Percentiles rank a stretch among this genome's conserved stretches.
These are phyloP conservation scores for Nomada flava DNA, from an alignment of 2,888 invertebrate species.

Conservation along the genomic window DNA sequence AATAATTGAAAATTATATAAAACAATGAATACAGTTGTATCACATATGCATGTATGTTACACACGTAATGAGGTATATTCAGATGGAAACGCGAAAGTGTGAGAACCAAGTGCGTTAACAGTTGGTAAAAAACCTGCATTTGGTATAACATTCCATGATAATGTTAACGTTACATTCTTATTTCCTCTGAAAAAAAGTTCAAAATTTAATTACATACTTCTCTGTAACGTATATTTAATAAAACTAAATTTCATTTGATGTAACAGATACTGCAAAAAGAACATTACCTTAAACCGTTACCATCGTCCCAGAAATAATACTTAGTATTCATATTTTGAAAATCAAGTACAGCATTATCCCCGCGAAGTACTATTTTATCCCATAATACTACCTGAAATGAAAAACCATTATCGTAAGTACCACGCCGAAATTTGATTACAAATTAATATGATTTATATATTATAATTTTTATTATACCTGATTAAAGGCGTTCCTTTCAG, in stretches of 20 bases:
- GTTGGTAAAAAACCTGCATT: conserved; percentile 98
- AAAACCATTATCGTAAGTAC: conserved; percentile 15
- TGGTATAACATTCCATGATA: conserved; percentile 99
- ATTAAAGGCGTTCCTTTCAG: conserved; percentile 93
- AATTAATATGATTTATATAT: conserved; percentile 14
- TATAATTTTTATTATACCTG: conserved; percentile 85
- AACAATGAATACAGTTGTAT: conserved; percentile 57
- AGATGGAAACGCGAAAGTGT: conserved; percentile 95
- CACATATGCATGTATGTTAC: conserved; percentile 78
- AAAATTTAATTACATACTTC: not conserved
- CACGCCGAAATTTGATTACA: conserved; percentile 6
- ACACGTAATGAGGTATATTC: conserved; percentile 91
- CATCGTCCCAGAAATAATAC: conserved; percentile 99
- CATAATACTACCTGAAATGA: conserved; percentile 93
- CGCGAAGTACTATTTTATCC: conserved; percentile 98
- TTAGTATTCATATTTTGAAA: conserved; percentile 98
- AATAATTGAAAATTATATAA: conserved; percentile 57
- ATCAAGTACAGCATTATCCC: conserved; percentile 96
- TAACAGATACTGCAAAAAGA: conserved; percentile 64
- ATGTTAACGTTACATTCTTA: conserved; percentile 96
- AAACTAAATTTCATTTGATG: not conserved
- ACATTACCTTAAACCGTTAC: conserved; percentile 95
- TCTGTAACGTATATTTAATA: not conserved
- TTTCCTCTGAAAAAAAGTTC: conserved; percentile 89
- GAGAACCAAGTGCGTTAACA: conserved; percentile 92